phyloP scores from a whole-genome alignment of 2,888 invertebrate genomes.

The Drosophila flavopinicola region DNA sequence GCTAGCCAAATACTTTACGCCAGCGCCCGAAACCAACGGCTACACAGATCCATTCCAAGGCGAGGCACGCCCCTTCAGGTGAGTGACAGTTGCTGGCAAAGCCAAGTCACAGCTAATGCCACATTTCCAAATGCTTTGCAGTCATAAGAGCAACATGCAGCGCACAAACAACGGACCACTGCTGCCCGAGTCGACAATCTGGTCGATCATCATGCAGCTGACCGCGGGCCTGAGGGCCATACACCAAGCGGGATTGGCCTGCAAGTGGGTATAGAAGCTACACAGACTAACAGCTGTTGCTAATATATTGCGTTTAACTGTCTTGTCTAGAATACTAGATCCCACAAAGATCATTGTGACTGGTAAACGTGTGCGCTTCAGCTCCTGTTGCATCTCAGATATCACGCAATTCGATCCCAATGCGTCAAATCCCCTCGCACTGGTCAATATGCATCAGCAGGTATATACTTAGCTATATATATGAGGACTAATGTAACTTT shows the following conservation, averaged over 20 bases:
- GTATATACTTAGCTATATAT: conserved; percentile 52
- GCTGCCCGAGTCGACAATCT: conserved; percentile 95
- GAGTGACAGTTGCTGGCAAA: conserved; percentile 3
- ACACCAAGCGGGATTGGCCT: conserved; percentile 89
- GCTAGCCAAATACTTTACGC: conserved; percentile 92
- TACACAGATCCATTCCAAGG: conserved; percentile 92
- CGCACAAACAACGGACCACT: conserved; percentile 88
- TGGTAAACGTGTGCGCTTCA: conserved; percentile 91
- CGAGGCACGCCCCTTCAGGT: conserved; percentile 87
- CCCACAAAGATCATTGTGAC: conserved; percentile 95
- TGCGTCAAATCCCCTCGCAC: conserved; percentile 87
- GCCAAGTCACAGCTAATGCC: not conserved
- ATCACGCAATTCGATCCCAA: conserved; percentile 91
- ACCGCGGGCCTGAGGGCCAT: conserved; percentile 96
- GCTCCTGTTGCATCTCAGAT: conserved; percentile 92
- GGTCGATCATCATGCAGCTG: conserved; percentile 98
- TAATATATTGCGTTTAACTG: not conserved
- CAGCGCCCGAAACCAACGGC: conserved; percentile 86
- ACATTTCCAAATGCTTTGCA: conserved; percentile 33
- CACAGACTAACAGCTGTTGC: not conserved
- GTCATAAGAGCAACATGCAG: conserved; percentile 84
- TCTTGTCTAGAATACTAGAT: conserved; percentile 91
- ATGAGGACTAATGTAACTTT: fast-evolving
- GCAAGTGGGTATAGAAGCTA: conserved; percentile 85
- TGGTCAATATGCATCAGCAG: conserved; percentile 90